phyloP scores from a whole-genome alignment of 2,113 vertebrate species.

The Ceuthmochares aereus region DNA sequence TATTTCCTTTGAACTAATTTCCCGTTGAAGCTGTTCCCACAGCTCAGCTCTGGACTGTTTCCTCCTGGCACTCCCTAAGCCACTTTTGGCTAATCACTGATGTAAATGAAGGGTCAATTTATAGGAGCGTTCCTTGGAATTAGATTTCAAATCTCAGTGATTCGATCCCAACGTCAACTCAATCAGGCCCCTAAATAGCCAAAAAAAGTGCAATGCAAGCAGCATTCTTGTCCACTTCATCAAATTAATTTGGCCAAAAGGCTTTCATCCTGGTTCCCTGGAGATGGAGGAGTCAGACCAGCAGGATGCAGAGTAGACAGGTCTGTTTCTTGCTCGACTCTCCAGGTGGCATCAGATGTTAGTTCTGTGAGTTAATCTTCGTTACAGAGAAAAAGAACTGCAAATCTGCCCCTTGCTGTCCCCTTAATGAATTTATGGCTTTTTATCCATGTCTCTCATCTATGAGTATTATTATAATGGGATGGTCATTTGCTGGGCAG shows the following conservation, averaged over 20 bases:
- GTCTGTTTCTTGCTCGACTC: neutral
- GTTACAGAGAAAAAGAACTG: neutral
- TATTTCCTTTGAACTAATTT: neutral
- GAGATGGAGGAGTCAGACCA: neutral
- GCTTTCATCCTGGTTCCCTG: neutral
- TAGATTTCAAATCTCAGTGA: neutral
- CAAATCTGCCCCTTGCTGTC: neutral
- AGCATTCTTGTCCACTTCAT: neutral
- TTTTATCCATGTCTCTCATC: neutral
- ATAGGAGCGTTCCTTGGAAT: neutral
- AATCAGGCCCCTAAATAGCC: neutral
- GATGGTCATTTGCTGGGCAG: neutral
- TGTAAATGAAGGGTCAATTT: neutral
- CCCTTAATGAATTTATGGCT: neutral
- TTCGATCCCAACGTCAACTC: neutral
- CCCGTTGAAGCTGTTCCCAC: neutral
- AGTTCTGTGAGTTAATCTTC: neutral
- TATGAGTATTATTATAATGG: neutral
- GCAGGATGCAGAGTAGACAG: neutral
- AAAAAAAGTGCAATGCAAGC: neutral
- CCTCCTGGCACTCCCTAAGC: neutral
- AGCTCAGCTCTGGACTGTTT: neutral
- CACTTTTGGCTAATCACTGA: neutral
- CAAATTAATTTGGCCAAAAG: neutral
- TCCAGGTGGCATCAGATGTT: neutral